phyloP scores from a whole-genome alignment of 2,888 invertebrate species.

The Allacma fusca region DNA sequence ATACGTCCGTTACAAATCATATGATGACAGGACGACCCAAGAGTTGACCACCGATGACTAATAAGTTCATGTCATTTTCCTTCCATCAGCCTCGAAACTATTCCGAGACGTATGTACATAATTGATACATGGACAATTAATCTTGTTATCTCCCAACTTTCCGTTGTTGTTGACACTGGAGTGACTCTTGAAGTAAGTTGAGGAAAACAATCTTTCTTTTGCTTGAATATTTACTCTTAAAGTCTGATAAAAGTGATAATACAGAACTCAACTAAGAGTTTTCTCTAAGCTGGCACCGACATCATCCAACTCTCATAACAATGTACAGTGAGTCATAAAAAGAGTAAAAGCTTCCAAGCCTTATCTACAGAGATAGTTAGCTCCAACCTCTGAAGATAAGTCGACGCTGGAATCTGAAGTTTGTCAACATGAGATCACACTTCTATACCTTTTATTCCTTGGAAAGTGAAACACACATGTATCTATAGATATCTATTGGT shows the following conservation, averaged over 20 bases:
- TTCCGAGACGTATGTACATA: too few relatives aligned
- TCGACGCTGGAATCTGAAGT: neutral
- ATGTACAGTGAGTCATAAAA: neutral
- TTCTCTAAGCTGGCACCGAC: neutral
- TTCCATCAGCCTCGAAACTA: too few relatives aligned
- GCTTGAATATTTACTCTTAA: neutral
- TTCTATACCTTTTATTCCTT: neutral
- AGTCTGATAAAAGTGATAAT: neutral
- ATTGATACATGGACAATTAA: too few relatives aligned
- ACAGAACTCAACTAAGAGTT: neutral
- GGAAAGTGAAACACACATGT: too few relatives aligned
- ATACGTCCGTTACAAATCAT: too few relatives aligned
- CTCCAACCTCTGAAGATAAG: neutral
- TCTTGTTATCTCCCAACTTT: neutral
- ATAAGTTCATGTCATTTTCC: too few relatives aligned
- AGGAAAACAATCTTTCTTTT: slow-evolving; percentile 1
- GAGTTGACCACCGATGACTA: too few relatives aligned
- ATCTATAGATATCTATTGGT: too few relatives aligned
- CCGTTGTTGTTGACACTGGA: neutral
- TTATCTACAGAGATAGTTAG: too few relatives aligned
- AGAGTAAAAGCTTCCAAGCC: neutral
- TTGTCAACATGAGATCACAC: neutral
- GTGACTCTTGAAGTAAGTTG: neutral
- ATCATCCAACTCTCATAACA: neutral
- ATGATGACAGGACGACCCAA: too few relatives aligned